Percentiles rank a stretch among this genome's conserved stretches.
phyloP scores from a whole-genome alignment of 1,140 invertebrate species.

The Drosophila suzukii region DNA sequence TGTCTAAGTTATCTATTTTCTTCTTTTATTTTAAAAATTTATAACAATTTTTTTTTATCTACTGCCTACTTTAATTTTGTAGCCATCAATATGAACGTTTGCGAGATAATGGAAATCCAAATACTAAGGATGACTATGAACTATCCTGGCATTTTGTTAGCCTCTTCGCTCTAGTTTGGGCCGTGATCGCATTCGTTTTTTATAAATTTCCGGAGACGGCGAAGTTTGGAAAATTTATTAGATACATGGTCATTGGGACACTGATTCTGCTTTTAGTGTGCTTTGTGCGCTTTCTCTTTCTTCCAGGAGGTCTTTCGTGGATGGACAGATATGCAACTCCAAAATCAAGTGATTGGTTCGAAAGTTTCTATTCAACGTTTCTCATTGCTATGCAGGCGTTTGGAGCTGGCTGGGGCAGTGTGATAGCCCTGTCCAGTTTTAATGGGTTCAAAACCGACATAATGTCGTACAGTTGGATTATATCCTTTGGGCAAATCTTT shows the following conservation, averaged over 20 bases:
- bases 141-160: conserved; percentile 56
- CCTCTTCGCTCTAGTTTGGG: conserved; percentile 46
- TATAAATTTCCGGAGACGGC: conserved; percentile 60
- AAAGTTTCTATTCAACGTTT: conserved; percentile 19
- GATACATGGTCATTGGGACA: conserved; percentile 43
- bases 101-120: background rate
- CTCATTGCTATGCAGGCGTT: conserved; percentile 85
- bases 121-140: background rate
- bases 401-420: conserved; percentile 95
- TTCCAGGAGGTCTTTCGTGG: conserved; percentile 91
- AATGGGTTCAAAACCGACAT: conserved; percentile 94
- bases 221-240: conserved; percentile 62
- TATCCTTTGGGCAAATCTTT: conserved; percentile 61
- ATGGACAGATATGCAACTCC: conserved; percentile 92
- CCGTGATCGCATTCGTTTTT: conserved; percentile 48
- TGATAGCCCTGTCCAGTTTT: conserved; percentile 95
- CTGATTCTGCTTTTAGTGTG: conserved; percentile 48
- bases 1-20: background rate
- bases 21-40: too few species aligned
- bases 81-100: conserved; percentile 38
- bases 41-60: too few species aligned
- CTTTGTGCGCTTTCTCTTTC: conserved; percentile 56
- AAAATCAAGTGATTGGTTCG: background rate
- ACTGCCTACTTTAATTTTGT: background rate
- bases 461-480: conserved; percentile 70